A percentile compares a stretch with the other conserved stretches of the same genome.
These are phyloP conservation scores for Nebria ingens DNA, from an alignment of 1,140 invertebrate species.

Conservation along the genomic window DNA sequence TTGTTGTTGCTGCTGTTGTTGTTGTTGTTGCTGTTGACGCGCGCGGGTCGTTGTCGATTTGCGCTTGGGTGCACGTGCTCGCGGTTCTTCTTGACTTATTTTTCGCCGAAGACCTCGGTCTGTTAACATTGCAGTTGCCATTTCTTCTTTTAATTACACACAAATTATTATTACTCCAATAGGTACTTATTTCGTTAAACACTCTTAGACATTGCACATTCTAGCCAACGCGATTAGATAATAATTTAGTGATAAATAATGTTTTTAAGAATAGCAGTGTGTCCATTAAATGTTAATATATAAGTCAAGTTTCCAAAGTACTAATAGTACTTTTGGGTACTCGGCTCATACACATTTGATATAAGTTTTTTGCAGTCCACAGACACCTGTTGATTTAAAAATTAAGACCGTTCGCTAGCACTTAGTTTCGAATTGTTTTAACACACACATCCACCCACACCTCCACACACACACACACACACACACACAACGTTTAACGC, in stretches of 20 bases:
- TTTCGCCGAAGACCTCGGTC: conserved; percentile 42
- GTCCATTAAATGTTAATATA: conserved; percentile 16
- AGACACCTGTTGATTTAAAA: neutral
- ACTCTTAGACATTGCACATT: neutral
- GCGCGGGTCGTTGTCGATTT: conserved; percentile 31
- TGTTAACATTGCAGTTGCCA: conserved; percentile 29
- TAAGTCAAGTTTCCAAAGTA: no score
- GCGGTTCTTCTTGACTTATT: conserved; percentile 34
- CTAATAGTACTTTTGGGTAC: no score
- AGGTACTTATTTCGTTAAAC: conserved; percentile 33
- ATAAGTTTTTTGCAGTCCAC: neutral
- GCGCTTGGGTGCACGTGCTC: conserved; percentile 33
- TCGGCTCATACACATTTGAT: neutral
- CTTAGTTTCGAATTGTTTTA: neutral
- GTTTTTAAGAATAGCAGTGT: conserved; percentile 32
- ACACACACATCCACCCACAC: neutral
- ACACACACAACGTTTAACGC: neutral
- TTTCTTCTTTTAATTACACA: conserved; percentile 10
- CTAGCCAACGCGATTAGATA: neutral
- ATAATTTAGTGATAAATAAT: neutral
- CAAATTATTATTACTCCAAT: neutral
- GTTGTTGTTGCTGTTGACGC: conserved; percentile 6
- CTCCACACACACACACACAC: neutral
- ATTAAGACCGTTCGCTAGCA: neutral
- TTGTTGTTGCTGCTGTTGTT: conserved; percentile 16